These are phyloP conservation scores for Chrysogorgia sp. DNA, from an alignment of 92 coral and sea anemone species.

Conservation along the genomic window DNA sequence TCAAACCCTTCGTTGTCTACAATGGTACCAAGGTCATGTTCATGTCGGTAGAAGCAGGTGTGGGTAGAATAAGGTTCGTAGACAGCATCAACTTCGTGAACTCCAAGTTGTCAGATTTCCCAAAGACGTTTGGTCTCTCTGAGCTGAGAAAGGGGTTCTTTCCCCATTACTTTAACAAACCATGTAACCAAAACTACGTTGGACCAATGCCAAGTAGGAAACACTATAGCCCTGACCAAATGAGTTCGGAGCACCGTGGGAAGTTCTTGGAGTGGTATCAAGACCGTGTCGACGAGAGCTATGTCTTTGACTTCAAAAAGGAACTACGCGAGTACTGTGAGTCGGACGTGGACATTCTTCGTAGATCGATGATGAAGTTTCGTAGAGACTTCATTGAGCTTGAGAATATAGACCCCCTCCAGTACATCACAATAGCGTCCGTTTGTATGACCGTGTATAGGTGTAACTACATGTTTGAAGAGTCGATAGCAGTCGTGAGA, in stretches of 20 bases:
- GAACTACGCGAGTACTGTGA: not conserved
- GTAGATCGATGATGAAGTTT: slow-evolving; percentile 1
- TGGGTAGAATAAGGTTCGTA: not conserved
- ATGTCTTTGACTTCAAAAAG: slow-evolving; percentile 10
- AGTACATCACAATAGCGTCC: slow-evolving; percentile 33
- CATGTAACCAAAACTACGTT: slow-evolving; percentile 8
- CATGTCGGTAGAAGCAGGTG: not conserved
- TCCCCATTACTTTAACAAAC: slow-evolving; percentile 14
- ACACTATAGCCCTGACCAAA: not conserved
- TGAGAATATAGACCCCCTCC: slow-evolving; percentile 2
- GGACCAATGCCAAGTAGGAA: slow-evolving; percentile 12
- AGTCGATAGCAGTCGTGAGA: slow-evolving; percentile 39
- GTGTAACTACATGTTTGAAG: slow-evolving; percentile 30
- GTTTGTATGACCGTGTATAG: slow-evolving; percentile 47
- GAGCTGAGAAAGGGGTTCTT: slow-evolving; percentile 6
- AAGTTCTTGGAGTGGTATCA: slow-evolving; percentile 28
- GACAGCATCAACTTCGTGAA: slow-evolving; percentile 15
- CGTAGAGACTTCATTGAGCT: not conserved
- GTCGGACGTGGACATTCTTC: slow-evolving; percentile 11
- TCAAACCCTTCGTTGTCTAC: slow-evolving; percentile 5
- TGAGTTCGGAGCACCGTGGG: not conserved
- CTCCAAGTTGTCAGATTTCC: not conserved
- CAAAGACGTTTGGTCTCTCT: slow-evolving; percentile 9
- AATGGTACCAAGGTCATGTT: slow-evolving; percentile 22
- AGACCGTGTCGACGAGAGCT: not conserved